These are phyloP conservation scores for Pteruthius melanotis DNA, from an alignment of 2,113 vertebrate species.

Conservation along the genomic window DNA sequence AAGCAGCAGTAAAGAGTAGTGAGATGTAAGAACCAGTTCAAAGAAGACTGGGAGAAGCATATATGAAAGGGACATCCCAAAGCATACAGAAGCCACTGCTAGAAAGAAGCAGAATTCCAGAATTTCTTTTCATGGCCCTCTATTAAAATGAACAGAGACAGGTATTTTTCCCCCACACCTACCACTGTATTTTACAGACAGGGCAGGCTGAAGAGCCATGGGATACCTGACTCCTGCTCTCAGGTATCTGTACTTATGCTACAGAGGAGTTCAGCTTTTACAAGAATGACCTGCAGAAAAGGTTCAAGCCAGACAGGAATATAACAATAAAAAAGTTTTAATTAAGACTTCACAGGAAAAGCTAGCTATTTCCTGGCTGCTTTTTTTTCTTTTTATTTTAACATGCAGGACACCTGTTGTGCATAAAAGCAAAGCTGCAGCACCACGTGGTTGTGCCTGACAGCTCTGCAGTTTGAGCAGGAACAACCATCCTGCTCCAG, in stretches of 20 bases:
- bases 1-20: neutral
- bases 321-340: neutral
- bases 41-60: neutral
- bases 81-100: neutral
- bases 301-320: neutral
- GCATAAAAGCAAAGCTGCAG: neutral
- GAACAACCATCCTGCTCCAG: neutral
- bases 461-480: neutral
- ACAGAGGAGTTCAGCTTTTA: neutral
- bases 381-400: neutral
- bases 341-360: neutral
- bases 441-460: accelerated
- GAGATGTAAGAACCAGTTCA: neutral
- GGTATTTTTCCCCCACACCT: neutral
- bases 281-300: neutral
- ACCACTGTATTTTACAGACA: neutral
- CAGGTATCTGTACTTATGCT: neutral
- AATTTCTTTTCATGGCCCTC: neutral
- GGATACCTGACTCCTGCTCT: neutral
- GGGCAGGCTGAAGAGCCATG: neutral
- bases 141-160: neutral
- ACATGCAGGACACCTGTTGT: neutral
- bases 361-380: neutral
- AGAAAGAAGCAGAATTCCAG: neutral
- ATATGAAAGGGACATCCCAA: neutral